A percentile compares a stretch with the other conserved stretches of the same genome.
Conservation (phyloP, 2,888 invertebrate genomes). For the Resseliella maxima region DNA sequence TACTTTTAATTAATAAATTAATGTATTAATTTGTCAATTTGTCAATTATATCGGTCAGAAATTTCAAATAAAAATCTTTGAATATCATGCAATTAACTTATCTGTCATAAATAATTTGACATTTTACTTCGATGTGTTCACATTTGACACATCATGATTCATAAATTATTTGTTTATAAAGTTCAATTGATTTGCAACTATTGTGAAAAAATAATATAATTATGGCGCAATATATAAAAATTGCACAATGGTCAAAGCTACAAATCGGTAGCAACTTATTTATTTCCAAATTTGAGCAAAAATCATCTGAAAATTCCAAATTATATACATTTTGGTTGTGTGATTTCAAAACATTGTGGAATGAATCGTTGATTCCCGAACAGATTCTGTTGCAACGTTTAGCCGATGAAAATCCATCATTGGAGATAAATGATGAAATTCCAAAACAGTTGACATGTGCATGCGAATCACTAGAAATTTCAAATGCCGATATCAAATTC, state of each 20-base stretch:
- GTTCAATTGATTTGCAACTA: no score
- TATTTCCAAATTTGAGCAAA: background rate
- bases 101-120: no score
- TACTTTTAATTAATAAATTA: no score
- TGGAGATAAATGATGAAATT: background rate
- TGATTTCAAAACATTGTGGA: constrained; percentile 27
- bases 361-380: background rate
- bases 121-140: no score
- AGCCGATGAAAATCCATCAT: background rate
- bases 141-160: no score
- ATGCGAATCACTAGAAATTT: no score
- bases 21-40: no score
- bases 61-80: no score
- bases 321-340: background rate
- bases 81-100: no score
- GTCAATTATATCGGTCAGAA: no score
- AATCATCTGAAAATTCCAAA: background rate
- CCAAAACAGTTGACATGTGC: background rate
- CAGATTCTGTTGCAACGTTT: background rate
- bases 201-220: no score
- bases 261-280: background rate
- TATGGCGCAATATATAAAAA: background rate
- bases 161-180: constrained; percentile 23
- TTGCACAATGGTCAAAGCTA: background rate
- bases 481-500: background rate